Percentiles rank a stretch among this genome's conserved stretches.
These are phyloP conservation scores for Macrosiphum euphorbiae DNA, from an alignment of 2,888 invertebrate species.

Conservation along the genomic window DNA sequence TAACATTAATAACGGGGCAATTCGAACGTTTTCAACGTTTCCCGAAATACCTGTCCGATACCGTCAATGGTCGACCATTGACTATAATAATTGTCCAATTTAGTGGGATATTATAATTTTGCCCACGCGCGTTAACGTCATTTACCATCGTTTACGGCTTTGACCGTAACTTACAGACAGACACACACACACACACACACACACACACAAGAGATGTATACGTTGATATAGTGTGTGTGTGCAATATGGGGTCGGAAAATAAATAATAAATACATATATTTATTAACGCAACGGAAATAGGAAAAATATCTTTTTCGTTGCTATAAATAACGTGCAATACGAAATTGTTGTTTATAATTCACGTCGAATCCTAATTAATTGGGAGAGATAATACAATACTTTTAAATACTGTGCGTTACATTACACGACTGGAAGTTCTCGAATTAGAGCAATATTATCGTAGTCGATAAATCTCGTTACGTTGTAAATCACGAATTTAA, in stretches of 20 bases:
- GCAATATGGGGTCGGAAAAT: neutral
- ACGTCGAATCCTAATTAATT: neutral
- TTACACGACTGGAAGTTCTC: neutral
- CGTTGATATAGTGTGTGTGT: neutral
- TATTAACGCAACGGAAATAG: neutral
- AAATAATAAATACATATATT: neutral
- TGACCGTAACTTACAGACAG: neutral
- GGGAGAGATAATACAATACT: neutral
- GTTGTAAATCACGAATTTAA: neutral
- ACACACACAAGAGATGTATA: neutral
- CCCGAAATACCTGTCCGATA: constrained; percentile 12
- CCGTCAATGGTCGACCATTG: constrained; percentile 6
- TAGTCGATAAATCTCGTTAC: neutral
- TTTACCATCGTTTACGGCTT: neutral
- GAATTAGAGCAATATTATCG: neutral
- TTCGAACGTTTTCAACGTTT: constrained; percentile 18
- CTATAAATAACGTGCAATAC: neutral
- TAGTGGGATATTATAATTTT: neutral
- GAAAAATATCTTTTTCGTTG: neutral
- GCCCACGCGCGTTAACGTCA: neutral
- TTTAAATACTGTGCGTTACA: neutral
- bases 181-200: neutral
- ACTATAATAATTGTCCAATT: neutral
- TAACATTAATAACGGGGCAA: constrained; percentile 8
- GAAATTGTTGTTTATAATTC: neutral